Evolutionary conservation across 2,888 invertebrate genomes (phyloP).

Genomic region (Gortyna flavago): DNA sequence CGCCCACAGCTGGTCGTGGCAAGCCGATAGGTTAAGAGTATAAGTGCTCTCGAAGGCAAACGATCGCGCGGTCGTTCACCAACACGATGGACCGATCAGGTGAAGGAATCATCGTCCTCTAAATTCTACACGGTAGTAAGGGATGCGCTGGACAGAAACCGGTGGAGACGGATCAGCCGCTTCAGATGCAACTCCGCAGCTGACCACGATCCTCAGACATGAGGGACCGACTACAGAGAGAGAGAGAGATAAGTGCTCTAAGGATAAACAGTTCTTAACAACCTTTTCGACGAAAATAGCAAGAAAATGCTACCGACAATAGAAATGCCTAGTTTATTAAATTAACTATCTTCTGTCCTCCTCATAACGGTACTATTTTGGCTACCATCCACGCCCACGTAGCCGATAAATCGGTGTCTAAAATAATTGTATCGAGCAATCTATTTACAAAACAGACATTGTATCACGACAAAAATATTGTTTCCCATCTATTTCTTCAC

Average conservation of each 20-base stretch:
- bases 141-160: too few species aligned
- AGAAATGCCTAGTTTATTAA: not conserved
- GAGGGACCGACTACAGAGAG: too few species aligned
- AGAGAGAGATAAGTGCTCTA: not conserved
- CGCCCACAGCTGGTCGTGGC: conserved; percentile 20
- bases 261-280: not conserved
- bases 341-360: not conserved
- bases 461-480: not conserved
- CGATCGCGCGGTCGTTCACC: too few species aligned
- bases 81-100: too few species aligned
- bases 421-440: not conserved
- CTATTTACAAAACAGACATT: not conserved
- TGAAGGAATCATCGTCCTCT: too few species aligned
- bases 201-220: too few species aligned
- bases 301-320: not conserved
- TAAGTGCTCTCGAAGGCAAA: not conserved
- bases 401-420: not conserved
- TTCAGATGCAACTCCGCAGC: too few species aligned
- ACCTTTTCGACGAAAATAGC: conserved; percentile 10
- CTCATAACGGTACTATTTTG: not conserved
- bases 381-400: not conserved
- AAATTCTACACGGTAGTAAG: too few species aligned
- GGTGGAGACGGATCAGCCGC: too few species aligned
- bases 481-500: not conserved
- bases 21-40: not conserved